These are phyloP conservation scores for Aphidoletes aphidimyza DNA, from an alignment of 2,888 invertebrate genomes.

Conservation along the genomic window DNA sequence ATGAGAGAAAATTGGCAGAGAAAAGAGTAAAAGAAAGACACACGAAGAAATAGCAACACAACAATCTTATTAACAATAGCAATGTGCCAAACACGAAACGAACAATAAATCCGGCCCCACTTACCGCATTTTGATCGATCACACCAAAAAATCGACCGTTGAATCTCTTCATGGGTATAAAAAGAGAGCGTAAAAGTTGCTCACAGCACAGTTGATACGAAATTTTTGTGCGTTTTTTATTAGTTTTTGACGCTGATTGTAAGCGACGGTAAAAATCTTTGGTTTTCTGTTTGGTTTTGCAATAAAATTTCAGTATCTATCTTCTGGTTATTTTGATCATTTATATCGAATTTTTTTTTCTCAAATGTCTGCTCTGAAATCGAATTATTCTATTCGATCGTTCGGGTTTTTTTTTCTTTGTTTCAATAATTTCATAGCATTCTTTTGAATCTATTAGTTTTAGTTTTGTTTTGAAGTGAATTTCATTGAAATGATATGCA, in stretches of 20 bases:
- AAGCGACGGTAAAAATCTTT: conserved; percentile 37
- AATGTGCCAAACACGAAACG: conserved; percentile 42
- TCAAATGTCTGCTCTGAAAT: not conserved
- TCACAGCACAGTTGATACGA: conserved; percentile 67
- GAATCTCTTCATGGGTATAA: conserved; percentile 65
- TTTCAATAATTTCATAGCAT: not conserved
- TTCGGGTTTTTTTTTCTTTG: not conserved
- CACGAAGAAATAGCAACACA: conserved; percentile 15
- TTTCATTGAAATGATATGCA: not conserved
- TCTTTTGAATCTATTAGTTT: not conserved
- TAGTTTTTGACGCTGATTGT: not conserved
- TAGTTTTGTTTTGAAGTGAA: conserved; percentile 1
- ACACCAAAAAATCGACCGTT: conserved; percentile 55
- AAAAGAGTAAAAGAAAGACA: not conserved
- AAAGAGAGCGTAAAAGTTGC: conserved; percentile 67
- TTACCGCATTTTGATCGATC: conserved; percentile 16
- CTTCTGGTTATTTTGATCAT: too few relatives aligned
- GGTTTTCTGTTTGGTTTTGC: not conserved
- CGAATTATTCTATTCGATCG: not conserved
- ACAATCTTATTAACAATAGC: conserved; percentile 13
- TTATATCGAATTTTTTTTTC: not conserved
- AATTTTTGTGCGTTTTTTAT: conserved; percentile 60
- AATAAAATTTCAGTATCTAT: too few relatives aligned
- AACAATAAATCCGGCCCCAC: conserved; percentile 53
- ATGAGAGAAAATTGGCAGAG: conserved; percentile 43